These are phyloP conservation scores for Andrena flavipes DNA, from an alignment of 2,888 invertebrate genomes.

Conservation along the genomic window DNA sequence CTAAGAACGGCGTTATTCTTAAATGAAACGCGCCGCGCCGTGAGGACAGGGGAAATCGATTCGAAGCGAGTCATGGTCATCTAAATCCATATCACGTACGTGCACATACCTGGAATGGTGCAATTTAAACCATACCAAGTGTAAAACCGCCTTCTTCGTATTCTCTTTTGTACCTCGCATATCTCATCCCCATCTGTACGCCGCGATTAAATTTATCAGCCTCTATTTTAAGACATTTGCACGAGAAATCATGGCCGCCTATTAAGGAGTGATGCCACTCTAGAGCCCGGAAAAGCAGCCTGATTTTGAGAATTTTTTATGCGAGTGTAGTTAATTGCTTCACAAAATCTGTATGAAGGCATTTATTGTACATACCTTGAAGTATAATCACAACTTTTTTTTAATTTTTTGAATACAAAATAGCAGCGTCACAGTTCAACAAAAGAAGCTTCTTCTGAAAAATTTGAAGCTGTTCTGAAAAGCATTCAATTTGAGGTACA, in stretches of 20 bases:
- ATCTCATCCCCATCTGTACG: not conserved
- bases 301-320: too few relatives aligned
- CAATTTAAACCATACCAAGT: not conserved
- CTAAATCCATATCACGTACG: slow-evolving; percentile 62
- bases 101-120: slow-evolving; percentile 12
- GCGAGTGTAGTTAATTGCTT: too few relatives aligned
- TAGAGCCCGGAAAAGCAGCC: too few relatives aligned
- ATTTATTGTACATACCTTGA: too few relatives aligned
- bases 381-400: too few relatives aligned
- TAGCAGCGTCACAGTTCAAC: too few relatives aligned
- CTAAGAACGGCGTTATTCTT: slow-evolving; percentile 63
- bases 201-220: not conserved
- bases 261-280: not conserved
- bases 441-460: too few relatives aligned
- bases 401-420: too few relatives aligned
- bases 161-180: not conserved
- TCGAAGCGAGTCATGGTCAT: slow-evolving; percentile 73
- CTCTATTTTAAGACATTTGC: not conserved
- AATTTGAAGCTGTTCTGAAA: too few relatives aligned
- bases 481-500: too few relatives aligned
- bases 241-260: not conserved
- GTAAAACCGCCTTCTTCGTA: not conserved
- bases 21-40: slow-evolving; percentile 70
- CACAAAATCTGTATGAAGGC: too few relatives aligned
- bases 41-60: slow-evolving; percentile 72